A percentile compares a stretch with the other conserved stretches of the same genome.
phyloP scores from a whole-genome alignment of 2,113 vertebrate genomes.

The Corythornis madagascariensis region DNA sequence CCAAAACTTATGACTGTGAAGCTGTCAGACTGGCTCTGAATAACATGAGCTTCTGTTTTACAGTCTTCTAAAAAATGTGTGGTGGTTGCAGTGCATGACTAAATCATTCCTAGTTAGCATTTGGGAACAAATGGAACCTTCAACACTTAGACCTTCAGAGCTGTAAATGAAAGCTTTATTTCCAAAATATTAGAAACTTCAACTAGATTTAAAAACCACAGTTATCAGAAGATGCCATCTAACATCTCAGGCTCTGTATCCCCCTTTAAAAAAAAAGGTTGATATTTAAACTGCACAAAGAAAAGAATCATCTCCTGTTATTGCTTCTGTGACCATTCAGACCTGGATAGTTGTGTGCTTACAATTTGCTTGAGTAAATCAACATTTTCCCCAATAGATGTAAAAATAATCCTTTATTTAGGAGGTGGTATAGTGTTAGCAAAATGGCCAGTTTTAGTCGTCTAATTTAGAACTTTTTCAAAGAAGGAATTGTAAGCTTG shows the following conservation, averaged over 20 bases:
- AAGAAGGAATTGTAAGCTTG: background rate
- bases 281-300: background rate
- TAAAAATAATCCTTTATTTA: background rate
- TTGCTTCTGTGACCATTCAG: background rate
- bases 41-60: conserved; percentile 36
- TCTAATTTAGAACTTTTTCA: background rate
- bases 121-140: background rate
- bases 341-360: background rate
- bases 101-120: background rate
- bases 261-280: background rate
- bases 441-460: background rate
- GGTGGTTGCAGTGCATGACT: background rate
- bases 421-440: background rate
- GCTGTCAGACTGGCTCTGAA: conserved; percentile 46
- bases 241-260: background rate
- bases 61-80: conserved; percentile 3
- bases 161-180: background rate
- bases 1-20: background rate
- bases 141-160: background rate
- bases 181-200: background rate
- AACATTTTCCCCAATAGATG: background rate
- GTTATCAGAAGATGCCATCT: background rate
- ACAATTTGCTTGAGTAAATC: background rate
- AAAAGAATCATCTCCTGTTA: background rate
- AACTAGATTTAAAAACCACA: background rate